Evolutionary conservation across 1,140 invertebrate species (phyloP).

Genomic region (Eriocheir sinensis): DNA sequence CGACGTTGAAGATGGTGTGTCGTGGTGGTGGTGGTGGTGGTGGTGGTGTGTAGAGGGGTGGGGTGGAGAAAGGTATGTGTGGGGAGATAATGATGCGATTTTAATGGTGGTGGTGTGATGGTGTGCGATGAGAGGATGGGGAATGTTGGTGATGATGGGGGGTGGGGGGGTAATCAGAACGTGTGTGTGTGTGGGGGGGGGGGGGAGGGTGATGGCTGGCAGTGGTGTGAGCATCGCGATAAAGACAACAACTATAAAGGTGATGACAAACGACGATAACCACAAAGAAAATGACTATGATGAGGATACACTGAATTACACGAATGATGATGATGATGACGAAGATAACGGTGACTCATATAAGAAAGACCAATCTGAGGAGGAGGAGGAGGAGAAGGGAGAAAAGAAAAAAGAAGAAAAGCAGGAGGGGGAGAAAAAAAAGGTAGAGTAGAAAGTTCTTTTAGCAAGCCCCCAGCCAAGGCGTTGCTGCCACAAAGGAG

Average conservation of each 20-base stretch:
- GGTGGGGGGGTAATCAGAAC: not conserved
- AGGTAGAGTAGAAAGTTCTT: not conserved
- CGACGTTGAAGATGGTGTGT: not conserved
- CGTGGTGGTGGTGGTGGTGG: not conserved
- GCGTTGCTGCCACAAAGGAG: no score
- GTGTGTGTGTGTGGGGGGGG: not conserved
- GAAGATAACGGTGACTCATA: no score
- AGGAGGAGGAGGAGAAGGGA: not conserved
- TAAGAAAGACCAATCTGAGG: no score
- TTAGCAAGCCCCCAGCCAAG: not conserved
- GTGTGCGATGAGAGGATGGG: not conserved
- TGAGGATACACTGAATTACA: no score
- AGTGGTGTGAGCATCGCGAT: not conserved
- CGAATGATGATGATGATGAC: no score
- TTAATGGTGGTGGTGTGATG: not conserved
- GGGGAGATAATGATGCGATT: not conserved
- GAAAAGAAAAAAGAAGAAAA: not conserved
- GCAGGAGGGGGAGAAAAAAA: no score
- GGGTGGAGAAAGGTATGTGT: not conserved
- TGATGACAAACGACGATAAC: no score
- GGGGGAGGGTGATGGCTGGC: not conserved
- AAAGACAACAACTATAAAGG: no score
- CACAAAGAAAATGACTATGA: no score
- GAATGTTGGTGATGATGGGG: not conserved
- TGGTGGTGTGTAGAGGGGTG: not conserved